Evolutionary conservation across 2,797 vertebrate species (phyloP).

Genomic region (Tapirus indicus): DNA sequence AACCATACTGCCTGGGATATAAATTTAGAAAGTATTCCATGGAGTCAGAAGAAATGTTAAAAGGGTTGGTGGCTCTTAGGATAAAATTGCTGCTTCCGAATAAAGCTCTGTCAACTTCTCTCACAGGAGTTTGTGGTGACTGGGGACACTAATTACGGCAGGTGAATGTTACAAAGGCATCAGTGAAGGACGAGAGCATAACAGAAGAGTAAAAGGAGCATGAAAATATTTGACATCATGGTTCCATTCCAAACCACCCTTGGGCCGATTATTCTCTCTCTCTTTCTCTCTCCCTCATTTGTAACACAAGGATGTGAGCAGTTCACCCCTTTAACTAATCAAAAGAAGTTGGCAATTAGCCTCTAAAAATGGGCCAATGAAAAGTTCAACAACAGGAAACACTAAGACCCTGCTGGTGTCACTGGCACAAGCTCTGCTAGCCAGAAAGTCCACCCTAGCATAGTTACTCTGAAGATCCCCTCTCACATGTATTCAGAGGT

Average conservation of each 20-base stretch:
- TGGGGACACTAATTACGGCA: not conserved
- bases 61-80: conserved; percentile 40
- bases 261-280: not conserved
- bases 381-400: conserved; percentile 25
- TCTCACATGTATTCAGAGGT: not conserved
- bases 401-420: not conserved
- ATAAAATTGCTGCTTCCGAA: conserved; percentile 53
- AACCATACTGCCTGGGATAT: not conserved
- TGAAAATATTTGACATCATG: conserved; percentile 2
- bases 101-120: not conserved
- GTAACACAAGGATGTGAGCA: not conserved
- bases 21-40: conserved; percentile 60
- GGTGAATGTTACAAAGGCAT: not conserved
- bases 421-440: not conserved
- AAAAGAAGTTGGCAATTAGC: not conserved
- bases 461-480: not conserved
- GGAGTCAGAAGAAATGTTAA: conserved; percentile 57
- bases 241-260: not conserved
- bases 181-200: not conserved
- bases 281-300: not conserved
- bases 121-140: not conserved
- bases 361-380: not conserved
- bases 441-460: not conserved
- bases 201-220: not conserved
- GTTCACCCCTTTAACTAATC: not conserved